These are phyloP conservation scores for Poliocrania exsul DNA, from an alignment of 2,797 vertebrate species.

Conservation along the genomic window DNA sequence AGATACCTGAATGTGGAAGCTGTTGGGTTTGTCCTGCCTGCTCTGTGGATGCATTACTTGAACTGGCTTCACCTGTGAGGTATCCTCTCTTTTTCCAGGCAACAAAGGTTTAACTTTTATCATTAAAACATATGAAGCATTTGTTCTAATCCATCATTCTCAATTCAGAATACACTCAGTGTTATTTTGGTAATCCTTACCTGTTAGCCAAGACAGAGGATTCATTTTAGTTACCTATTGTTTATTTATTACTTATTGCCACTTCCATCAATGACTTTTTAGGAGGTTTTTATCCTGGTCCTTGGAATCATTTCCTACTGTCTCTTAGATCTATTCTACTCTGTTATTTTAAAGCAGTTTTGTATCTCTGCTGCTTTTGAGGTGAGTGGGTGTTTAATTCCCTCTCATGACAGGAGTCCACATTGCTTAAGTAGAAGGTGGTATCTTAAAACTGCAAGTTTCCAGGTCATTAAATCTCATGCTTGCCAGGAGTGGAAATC, in stretches of 20 bases:
- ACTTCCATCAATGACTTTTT: background rate
- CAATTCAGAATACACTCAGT: background rate
- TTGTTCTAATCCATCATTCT: background rate
- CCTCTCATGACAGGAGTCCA: background rate
- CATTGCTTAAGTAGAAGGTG: background rate
- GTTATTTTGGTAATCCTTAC: background rate
- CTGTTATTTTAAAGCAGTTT: constrained; percentile 9
- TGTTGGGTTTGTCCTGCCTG: background rate
- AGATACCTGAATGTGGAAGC: background rate
- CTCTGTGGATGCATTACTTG: background rate
- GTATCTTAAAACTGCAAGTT: background rate
- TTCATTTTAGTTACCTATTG: background rate
- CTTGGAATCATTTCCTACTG: background rate
- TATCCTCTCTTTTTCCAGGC: background rate
- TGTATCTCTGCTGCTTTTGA: background rate
- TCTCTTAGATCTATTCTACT: background rate
- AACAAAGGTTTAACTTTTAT: background rate
- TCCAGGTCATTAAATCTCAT: background rate
- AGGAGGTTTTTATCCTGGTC: background rate
- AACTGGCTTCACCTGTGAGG: background rate
- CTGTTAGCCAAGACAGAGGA: background rate
- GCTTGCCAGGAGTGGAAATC: constrained; percentile 1
- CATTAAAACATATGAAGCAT: background rate
- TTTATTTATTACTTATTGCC: background rate
- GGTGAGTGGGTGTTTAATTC: constrained; percentile 42